Conservation (phyloP, 2,888 invertebrate genomes). For the Epirrhoe tristata region DNA sequence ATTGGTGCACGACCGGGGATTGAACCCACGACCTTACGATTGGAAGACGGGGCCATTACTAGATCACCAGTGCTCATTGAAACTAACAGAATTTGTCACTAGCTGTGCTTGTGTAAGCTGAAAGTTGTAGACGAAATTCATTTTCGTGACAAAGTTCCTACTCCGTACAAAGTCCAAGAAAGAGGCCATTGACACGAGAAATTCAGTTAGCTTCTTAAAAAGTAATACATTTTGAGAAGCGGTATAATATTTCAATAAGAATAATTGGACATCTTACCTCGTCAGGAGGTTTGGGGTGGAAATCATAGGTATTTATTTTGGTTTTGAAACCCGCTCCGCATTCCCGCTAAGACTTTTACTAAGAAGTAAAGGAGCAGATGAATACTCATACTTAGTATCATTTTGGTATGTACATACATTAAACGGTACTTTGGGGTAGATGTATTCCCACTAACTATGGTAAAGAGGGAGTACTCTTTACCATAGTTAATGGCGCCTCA, state of each 20-base stretch:
- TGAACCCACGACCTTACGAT: no score
- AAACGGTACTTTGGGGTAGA: no score
- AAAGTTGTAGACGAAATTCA: not conserved
- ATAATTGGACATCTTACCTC: slow-evolving; percentile 14
- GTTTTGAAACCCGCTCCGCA: not conserved
- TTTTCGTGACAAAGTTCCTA: not conserved
- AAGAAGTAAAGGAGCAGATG: not conserved
- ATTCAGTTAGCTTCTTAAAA: slow-evolving; percentile 2
- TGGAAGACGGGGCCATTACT: no score
- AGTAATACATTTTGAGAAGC: slow-evolving; percentile 1
- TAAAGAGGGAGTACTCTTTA: no score
- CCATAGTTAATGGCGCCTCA: no score
- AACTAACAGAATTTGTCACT: not conserved
- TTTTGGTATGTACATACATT: no score
- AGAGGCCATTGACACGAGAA: not conserved
- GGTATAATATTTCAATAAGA: slow-evolving; percentile 13
- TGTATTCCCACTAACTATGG: no score
- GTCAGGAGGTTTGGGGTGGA: not conserved
- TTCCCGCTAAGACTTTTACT: not conserved
- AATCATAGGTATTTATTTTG: slow-evolving; percentile 5
- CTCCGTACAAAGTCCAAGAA: not conserved
- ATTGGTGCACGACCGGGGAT: no score
- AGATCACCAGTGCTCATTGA: not conserved
- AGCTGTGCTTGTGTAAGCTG: not conserved
- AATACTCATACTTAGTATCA: not conserved